Conservation (phyloP, 2,113 vertebrate species). For the Dasypus novemcinctus region DNA sequence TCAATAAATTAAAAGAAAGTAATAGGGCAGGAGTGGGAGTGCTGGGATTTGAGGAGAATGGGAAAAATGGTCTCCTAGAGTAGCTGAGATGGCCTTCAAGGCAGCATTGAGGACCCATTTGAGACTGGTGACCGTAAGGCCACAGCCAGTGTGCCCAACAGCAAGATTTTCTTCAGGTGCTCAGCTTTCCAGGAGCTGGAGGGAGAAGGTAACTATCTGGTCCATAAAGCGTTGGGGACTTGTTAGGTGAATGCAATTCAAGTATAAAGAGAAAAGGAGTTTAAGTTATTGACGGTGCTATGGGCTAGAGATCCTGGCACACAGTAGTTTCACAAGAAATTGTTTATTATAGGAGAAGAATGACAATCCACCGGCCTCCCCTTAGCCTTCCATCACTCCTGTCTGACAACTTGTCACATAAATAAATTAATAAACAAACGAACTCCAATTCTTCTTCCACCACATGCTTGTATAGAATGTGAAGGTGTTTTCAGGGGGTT, state of each 20-base stretch:
- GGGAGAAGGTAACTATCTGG: neutral
- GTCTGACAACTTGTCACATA: fast-evolving
- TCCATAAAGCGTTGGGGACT: neutral
- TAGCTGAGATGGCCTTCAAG: neutral
- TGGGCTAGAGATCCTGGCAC: neutral
- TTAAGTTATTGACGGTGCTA: neutral
- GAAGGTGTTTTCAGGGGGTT: neutral
- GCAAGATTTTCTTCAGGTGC: neutral
- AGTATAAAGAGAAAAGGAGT: neutral
- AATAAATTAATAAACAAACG: neutral
- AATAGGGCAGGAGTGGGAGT: neutral
- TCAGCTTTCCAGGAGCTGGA: neutral
- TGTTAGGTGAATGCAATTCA: neutral
- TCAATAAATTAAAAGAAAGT: too few species aligned
- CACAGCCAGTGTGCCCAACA: fast-evolving
- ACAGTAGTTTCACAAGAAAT: neutral
- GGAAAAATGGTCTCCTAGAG: neutral
- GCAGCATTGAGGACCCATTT: neutral
- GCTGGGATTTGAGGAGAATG: neutral
- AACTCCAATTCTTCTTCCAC: neutral
- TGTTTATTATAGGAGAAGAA: neutral
- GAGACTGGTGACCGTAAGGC: neutral
- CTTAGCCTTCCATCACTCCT: too few species aligned
- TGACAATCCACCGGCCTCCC: neutral
- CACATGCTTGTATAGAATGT: neutral